phyloP scores from a whole-genome alignment of 2,797 vertebrate genomes.

The Alectoris magna region DNA sequence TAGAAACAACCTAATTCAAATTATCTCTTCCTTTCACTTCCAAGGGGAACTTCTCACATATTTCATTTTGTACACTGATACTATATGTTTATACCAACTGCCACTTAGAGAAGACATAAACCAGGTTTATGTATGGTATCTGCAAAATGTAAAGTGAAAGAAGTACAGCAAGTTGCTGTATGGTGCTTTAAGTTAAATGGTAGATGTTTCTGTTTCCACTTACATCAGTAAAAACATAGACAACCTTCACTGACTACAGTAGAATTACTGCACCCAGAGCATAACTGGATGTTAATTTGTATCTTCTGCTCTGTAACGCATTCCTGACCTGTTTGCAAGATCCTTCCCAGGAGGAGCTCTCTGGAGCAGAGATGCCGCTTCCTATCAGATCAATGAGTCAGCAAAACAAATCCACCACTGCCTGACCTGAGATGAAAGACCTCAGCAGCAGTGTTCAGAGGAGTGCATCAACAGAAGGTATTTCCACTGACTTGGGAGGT shows the following conservation, averaged over 20 bases:
- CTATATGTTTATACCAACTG: slow-evolving; percentile 34
- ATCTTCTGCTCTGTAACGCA: neutral
- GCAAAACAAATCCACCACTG: neutral
- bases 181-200: neutral
- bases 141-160: slow-evolving; percentile 46
- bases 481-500: neutral
- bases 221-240: neutral
- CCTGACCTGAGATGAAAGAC: neutral
- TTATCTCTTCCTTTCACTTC: slow-evolving; percentile 8
- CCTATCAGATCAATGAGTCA: neutral
- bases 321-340: neutral
- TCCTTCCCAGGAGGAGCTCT: neutral
- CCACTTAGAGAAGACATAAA: slow-evolving; percentile 23
- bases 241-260: neutral
- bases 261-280: neutral
- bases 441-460: neutral
- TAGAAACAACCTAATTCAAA: slow-evolving; percentile 6
- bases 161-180: neutral
- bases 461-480: fast-evolving
- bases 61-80: slow-evolving; percentile 7
- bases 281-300: neutral
- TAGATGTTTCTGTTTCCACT: slow-evolving; percentile 27
- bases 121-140: slow-evolving; percentile 31
- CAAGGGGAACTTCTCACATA: slow-evolving; percentile 54
- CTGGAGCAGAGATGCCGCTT: neutral